Evolutionary conservation across 2,888 invertebrate species (phyloP), one percentile per base, ranked within the genome.

Genomic region (Escarpia spicata): DNA sequence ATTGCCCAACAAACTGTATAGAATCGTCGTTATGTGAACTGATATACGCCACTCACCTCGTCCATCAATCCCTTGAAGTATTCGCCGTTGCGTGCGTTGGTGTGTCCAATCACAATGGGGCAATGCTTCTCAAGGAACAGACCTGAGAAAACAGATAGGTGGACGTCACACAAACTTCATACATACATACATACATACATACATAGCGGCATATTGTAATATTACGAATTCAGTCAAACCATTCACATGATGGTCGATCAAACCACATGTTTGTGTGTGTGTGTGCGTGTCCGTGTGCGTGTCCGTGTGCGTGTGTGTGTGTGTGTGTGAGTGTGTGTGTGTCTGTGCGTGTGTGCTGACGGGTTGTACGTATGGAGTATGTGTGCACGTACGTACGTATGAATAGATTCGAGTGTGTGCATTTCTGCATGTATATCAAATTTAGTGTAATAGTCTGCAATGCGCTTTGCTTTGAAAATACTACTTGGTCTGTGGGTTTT

Each of bases 61-160:
- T 91, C 91, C 91, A 91, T 91, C 37, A 44, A 2, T 15, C 91
- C 91, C n/a, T 52, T 91, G 91, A 91, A 91, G 52, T 91, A 91
- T 91, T 91, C 91, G n/a, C 91, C 91, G n/a, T 19, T 9, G 58
- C 58, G 37, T 44, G 91, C 10, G 31, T 91, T 91, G 12, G 91
- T 91, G 91, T 91, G 91, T 43, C 91, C 91, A 19, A 91, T 45
- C 91, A 91, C 91, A 44, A 91, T 15, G 15, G 91, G 91, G 91
- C 91, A 91, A n/a, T 91, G 91, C 52, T 91, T 91, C 91, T 91
- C 91, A n/a, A 91, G 91, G 91, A 91, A 91, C n/a, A 91, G 58
- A 10, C 91, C 91, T 91, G 52, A 43, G 43, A 26, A 15, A 52
- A 52, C 52, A 52, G 52, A 52, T 9, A 52, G 15, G 4, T 52